These are phyloP conservation scores for Pollenia labialis DNA, from an alignment of 2,888 invertebrate genomes.

Conservation along the genomic window DNA sequence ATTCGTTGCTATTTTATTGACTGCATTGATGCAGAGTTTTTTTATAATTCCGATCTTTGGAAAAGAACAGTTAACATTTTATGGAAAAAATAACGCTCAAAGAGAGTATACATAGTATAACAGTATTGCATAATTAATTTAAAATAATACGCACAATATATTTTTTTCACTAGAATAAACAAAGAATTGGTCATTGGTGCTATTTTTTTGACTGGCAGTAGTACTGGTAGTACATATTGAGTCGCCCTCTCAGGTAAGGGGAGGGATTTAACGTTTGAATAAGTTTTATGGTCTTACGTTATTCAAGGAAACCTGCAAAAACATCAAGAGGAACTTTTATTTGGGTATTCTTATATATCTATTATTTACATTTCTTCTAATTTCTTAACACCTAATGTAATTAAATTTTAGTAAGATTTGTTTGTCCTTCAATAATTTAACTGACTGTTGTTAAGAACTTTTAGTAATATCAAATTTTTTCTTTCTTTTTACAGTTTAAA, in stretches of 20 bases:
- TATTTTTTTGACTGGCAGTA: too few relatives aligned
- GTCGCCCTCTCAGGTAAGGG: slow-evolving; percentile 66
- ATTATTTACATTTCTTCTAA: slow-evolving; percentile 24
- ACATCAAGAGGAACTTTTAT: slow-evolving; percentile 25
- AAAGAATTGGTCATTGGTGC: too few relatives aligned
- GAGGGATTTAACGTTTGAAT: slow-evolving; percentile 41
- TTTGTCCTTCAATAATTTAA: slow-evolving; percentile 36
- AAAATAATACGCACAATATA: too few relatives aligned
- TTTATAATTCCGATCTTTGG: too few relatives aligned
- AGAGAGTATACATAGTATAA: too few relatives aligned
- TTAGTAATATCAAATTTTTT: slow-evolving; percentile 68
- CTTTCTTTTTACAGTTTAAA: slow-evolving; percentile 72
- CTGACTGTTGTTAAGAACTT: slow-evolving; percentile 41
- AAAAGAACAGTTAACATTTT: too few relatives aligned
- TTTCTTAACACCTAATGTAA: slow-evolving; percentile 28
- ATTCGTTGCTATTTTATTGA: too few relatives aligned
- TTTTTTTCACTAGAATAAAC: too few relatives aligned
- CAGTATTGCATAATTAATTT: too few relatives aligned
- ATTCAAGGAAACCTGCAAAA: neutral
- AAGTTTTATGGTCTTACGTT: slow-evolving; percentile 2
- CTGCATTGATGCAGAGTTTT: too few relatives aligned
- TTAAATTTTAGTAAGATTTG: slow-evolving; percentile 57
- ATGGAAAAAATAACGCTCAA: too few relatives aligned
- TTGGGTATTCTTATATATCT: slow-evolving; percentile 54
- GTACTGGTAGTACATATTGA: slow-evolving; percentile 40